These are phyloP conservation scores for Cerceris ruficornis DNA, from an alignment of 2,888 invertebrate genomes.

Conservation along the genomic window DNA sequence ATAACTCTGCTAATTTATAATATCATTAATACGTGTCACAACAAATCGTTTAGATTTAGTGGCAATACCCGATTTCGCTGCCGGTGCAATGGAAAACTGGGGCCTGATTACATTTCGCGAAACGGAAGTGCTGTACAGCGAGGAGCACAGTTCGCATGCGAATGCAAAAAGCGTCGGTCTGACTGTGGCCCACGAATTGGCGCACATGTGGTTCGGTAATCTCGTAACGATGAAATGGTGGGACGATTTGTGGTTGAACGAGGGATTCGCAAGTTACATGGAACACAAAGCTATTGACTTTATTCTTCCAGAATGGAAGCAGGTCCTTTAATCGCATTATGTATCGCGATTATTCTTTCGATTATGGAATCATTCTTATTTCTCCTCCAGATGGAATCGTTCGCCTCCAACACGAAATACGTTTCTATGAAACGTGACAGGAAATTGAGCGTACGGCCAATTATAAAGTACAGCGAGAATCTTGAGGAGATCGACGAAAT, in stretches of 20 bases:
- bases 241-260: slow-evolving; percentile 56
- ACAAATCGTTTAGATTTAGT: slow-evolving; percentile 29
- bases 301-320: slow-evolving; percentile 63
- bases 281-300: slow-evolving; percentile 40
- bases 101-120: slow-evolving; percentile 50
- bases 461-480: slow-evolving; percentile 49
- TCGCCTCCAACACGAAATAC: slow-evolving; percentile 60
- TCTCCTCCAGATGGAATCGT: slow-evolving; percentile 54
- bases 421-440: slow-evolving; percentile 60
- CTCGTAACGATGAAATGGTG: slow-evolving; percentile 57
- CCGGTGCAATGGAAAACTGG: slow-evolving; percentile 56
- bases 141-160: slow-evolving; percentile 82
- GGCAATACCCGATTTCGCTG: slow-evolving; percentile 45
- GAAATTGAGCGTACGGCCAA: slow-evolving; percentile 52
- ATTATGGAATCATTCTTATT: neutral
- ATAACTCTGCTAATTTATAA: too few relatives aligned
- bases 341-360: neutral
- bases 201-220: slow-evolving; percentile 58
- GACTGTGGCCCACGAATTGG: slow-evolving; percentile 52
- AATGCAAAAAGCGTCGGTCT: slow-evolving; percentile 83
- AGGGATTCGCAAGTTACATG: slow-evolving; percentile 56
- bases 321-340: slow-evolving; percentile 24
- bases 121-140: slow-evolving; percentile 60
- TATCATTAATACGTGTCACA: too few relatives aligned
- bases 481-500: slow-evolving; percentile 59